A percentile compares a stretch with the other conserved stretches of the same genome.
Evolutionary conservation across 2,888 invertebrate species (phyloP).

Genomic region (Drosophila rubida): DNA sequence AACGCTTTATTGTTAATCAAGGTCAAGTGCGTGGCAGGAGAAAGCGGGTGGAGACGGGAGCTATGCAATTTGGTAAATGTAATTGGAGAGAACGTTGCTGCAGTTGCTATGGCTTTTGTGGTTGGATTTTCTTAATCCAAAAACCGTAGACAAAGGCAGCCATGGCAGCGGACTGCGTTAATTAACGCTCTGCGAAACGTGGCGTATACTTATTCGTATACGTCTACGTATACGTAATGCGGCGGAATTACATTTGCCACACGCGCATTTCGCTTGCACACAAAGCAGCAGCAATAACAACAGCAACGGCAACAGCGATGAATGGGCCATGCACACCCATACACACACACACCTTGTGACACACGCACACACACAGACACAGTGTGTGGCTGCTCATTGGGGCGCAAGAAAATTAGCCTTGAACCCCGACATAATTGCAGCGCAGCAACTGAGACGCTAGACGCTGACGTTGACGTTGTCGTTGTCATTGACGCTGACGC

Average conservation of each 20-base stretch:
- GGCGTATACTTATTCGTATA: constrained; percentile 78
- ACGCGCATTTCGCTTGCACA: constrained; percentile 68
- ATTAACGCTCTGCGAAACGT: constrained; percentile 61
- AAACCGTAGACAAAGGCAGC: constrained; percentile 21
- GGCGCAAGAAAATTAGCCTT: constrained; percentile 75
- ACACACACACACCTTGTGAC: constrained; percentile 5
- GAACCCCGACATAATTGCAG: constrained; percentile 77
- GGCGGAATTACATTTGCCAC: constrained; percentile 64
- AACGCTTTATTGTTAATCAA: constrained; percentile 41
- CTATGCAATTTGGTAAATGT: constrained; percentile 47
- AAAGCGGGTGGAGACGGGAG: not conserved
- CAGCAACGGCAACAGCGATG: constrained; percentile 26
- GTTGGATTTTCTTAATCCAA: constrained; percentile 47
- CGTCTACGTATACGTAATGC: constrained; percentile 79
- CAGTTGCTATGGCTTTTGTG: constrained; percentile 35
- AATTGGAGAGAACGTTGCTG: constrained; percentile 40
- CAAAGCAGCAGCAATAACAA: constrained; percentile 32
- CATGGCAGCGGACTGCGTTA: constrained; percentile 49
- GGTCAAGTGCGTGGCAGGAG: constrained; percentile 34
- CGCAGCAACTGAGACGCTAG: constrained; percentile 41
- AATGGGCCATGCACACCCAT: constrained; percentile 38
- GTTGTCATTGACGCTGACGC: constrained; percentile 22
- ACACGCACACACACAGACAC: constrained; percentile 13
- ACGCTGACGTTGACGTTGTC: constrained; percentile 26
- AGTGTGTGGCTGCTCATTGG: constrained; percentile 43